Percentiles rank a stretch among this genome's conserved stretches.
Evolutionary conservation across 2,797 vertebrate genomes (phyloP).

Genomic region (Hemibagrus guttatus): DNA sequence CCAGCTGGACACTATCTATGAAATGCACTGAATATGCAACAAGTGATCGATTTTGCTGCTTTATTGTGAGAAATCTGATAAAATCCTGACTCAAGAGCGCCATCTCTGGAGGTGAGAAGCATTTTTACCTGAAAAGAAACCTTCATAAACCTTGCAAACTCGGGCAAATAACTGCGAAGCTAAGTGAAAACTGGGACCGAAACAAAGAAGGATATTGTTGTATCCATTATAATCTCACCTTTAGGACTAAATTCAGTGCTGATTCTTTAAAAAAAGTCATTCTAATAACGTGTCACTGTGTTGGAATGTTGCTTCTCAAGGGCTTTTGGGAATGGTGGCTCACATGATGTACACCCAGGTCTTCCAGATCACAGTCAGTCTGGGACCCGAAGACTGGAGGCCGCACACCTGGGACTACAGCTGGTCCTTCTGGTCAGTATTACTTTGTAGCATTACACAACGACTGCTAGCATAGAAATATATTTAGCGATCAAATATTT

Average conservation of each 20-base stretch:
- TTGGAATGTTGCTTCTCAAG: slow-evolving; percentile 63
- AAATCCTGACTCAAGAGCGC: background rate
- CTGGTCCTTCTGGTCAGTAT: slow-evolving; percentile 89
- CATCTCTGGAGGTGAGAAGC: background rate
- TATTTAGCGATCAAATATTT: background rate
- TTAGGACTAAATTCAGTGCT: background rate
- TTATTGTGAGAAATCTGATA: background rate
- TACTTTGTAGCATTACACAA: background rate
- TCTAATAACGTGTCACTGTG: background rate
- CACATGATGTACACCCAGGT: slow-evolving; percentile 96
- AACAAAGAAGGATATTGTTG: background rate
- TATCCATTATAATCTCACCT: background rate
- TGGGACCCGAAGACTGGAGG: slow-evolving; percentile 90
- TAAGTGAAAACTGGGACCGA: background rate
- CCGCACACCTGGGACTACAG: slow-evolving; percentile 91
- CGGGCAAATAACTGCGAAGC: background rate
- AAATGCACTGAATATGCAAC: background rate
- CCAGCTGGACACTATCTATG: background rate
- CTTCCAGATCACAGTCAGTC: slow-evolving; percentile 90
- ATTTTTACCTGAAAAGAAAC: background rate
- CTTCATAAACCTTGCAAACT: background rate
- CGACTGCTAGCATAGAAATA: background rate
- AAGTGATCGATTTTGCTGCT: background rate
- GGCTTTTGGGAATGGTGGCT: slow-evolving; percentile 91
- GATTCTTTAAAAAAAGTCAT: background rate